Percentiles rank a stretch among this genome's conserved stretches.
Evolutionary conservation across 2,888 invertebrate species (phyloP).

Genomic region (Tachina lurida): DNA sequence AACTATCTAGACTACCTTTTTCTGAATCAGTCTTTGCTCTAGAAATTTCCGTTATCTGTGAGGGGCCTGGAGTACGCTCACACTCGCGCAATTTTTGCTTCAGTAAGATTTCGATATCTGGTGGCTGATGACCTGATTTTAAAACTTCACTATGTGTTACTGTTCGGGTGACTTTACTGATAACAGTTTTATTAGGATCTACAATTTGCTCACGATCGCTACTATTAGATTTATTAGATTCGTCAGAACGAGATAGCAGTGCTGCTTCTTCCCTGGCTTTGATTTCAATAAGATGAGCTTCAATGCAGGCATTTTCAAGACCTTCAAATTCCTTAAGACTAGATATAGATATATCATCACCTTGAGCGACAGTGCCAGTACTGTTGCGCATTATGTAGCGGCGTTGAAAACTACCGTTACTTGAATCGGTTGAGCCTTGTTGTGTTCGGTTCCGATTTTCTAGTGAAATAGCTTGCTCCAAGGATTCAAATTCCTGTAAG

Average conservation of each 20-base stretch:
- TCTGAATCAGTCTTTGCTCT: constrained; percentile 82
- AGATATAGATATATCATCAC: constrained; percentile 92
- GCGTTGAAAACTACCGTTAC: constrained; percentile 91
- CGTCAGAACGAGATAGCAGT: constrained; percentile 84
- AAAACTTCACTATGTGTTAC: constrained; percentile 77
- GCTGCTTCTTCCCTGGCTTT: constrained; percentile 94
- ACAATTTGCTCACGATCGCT: constrained; percentile 77
- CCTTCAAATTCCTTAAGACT: constrained; percentile 97
- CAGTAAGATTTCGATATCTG: constrained; percentile 80
- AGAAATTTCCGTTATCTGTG: constrained; percentile 86
- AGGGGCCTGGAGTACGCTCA: constrained; percentile 83
- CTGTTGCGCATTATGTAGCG: constrained; percentile 88
- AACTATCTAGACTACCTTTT: constrained; percentile 87
- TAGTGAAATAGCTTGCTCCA: constrained; percentile 92
- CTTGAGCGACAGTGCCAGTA: constrained; percentile 81
- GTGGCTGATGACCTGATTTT: constrained; percentile 74
- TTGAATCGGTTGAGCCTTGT: constrained; percentile 93
- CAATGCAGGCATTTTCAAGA: constrained; percentile 93
- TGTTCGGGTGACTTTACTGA: constrained; percentile 77
- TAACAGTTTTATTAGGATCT: constrained; percentile 74
- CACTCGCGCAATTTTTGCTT: constrained; percentile 82
- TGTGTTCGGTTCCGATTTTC: constrained; percentile 87
- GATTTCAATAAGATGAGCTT: constrained; percentile 91
- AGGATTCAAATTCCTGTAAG: constrained; percentile 95
- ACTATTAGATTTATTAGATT: constrained; percentile 82